Evolutionary conservation across 1,140 invertebrate genomes (phyloP).

Genomic region (Hyles vespertilio): DNA sequence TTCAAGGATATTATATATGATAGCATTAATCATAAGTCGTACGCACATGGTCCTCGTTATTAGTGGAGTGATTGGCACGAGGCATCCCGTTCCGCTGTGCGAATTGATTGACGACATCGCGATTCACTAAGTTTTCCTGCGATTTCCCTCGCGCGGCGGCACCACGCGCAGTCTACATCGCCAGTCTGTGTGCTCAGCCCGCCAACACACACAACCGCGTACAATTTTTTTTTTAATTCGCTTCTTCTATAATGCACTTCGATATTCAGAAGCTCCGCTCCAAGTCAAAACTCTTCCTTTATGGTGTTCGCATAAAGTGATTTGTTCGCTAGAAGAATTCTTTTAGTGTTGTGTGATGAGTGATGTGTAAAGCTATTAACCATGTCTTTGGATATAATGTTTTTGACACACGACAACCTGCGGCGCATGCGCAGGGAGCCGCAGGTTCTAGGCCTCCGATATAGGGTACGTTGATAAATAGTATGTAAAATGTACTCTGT

Average conservation of each 20-base stretch:
- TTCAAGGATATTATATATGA: not conserved
- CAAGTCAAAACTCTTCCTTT: slow-evolving; percentile 35
- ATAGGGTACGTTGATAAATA: slow-evolving; percentile 66
- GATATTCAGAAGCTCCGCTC: slow-evolving; percentile 45
- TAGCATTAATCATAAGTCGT: not conserved
- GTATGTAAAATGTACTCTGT: no score
- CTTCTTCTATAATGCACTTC: slow-evolving; percentile 63
- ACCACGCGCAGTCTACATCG: slow-evolving; percentile 24
- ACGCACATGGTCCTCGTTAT: not conserved
- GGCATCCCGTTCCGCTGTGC: slow-evolving; percentile 33
- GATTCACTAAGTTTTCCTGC: slow-evolving; percentile 46
- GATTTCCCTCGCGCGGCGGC: slow-evolving; percentile 53
- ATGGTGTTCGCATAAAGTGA: slow-evolving; percentile 43
- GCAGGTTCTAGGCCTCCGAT: slow-evolving; percentile 64
- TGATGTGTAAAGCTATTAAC: slow-evolving; percentile 26
- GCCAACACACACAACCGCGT: slow-evolving; percentile 16
- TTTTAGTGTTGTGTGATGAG: slow-evolving; percentile 17
- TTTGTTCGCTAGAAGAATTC: slow-evolving; percentile 25
- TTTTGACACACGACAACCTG: slow-evolving; percentile 74
- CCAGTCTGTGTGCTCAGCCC: slow-evolving; percentile 28
- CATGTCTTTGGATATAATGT: slow-evolving; percentile 73
- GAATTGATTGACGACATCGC: slow-evolving; percentile 29
- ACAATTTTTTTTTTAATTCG: slow-evolving; percentile 11
- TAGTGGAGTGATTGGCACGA: slow-evolving; percentile 2
- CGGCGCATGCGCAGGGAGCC: slow-evolving; percentile 69